Evolutionary conservation across 2,797 vertebrate species (phyloP).

Genomic region (Myiotriccus ornatus): DNA sequence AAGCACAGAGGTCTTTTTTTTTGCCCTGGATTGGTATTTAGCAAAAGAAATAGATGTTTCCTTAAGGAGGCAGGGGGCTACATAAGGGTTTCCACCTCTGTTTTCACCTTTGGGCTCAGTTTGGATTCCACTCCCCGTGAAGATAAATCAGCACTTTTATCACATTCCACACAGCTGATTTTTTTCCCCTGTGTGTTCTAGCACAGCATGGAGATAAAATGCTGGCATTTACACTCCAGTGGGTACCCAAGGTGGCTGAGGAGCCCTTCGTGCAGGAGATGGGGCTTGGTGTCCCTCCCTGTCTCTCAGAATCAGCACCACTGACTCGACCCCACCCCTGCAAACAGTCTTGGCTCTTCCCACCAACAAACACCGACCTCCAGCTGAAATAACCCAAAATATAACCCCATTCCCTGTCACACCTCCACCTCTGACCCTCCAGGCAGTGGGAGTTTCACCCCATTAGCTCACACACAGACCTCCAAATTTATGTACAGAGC

Average conservation of each 20-base stretch:
- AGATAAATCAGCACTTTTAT: not conserved
- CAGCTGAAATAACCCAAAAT: accelerated
- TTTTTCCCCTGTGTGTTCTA: not conserved
- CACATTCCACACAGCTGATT: not conserved
- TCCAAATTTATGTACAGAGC: accelerated
- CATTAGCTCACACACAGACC: accelerated
- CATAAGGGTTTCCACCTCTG: not conserved
- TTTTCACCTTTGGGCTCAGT: not conserved
- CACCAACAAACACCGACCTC: accelerated
- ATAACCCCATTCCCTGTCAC: accelerated
- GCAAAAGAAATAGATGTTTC: not conserved
- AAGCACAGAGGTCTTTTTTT: not conserved
- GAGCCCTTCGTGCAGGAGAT: accelerated
- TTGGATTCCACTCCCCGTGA: not conserved
- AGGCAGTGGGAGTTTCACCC: too few species aligned
- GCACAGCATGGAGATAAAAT: accelerated
- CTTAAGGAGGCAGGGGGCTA: not conserved
- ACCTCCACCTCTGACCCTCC: not conserved
- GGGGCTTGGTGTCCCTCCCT: accelerated
- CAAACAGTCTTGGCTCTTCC: not conserved
- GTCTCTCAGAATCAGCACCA: accelerated
- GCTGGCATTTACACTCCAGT: not conserved
- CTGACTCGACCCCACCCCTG: not conserved
- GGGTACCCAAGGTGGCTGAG: not conserved
- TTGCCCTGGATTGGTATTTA: not conserved